phyloP scores from a whole-genome alignment of 2,113 vertebrate genomes.

The Porphyrio hochstetteri region DNA sequence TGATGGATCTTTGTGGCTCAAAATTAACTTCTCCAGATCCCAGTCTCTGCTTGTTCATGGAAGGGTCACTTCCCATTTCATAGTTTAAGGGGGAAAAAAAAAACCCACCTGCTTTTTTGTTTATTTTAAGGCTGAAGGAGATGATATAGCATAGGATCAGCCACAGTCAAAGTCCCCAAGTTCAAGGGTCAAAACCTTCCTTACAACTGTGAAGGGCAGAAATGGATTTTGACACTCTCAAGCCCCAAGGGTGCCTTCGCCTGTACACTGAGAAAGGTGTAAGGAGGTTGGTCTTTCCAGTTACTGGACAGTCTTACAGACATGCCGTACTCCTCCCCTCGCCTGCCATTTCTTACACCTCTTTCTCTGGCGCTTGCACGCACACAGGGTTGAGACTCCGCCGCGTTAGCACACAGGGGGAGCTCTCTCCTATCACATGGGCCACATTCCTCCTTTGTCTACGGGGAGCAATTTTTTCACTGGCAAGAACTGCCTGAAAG shows the following conservation, averaged over 20 bases:
- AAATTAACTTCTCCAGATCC: background rate
- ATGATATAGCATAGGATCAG: background rate
- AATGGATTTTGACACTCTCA: background rate
- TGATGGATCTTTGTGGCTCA: background rate
- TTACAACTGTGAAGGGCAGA: background rate
- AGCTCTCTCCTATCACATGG: conserved; percentile 13
- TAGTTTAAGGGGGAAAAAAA: background rate
- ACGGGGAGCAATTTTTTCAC: background rate
- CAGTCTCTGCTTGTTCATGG: background rate
- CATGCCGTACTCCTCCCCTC: background rate
- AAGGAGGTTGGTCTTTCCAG: background rate
- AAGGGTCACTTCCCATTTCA: background rate
- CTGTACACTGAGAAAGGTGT: background rate
- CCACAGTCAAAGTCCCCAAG: background rate
- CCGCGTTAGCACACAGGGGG: conserved; percentile 14
- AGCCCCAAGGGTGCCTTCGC: background rate
- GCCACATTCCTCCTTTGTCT: background rate
- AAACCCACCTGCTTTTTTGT: too few species aligned
- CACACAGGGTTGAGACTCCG: fast-evolving
- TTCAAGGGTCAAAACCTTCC: background rate
- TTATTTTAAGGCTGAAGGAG: background rate
- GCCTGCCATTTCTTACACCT: background rate
- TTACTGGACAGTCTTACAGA: background rate
- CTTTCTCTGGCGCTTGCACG: fast-evolving
- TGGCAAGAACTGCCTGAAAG: background rate